Conservation (phyloP, 2,113 vertebrate species). For the Epinephelus lanceolatus region DNA sequence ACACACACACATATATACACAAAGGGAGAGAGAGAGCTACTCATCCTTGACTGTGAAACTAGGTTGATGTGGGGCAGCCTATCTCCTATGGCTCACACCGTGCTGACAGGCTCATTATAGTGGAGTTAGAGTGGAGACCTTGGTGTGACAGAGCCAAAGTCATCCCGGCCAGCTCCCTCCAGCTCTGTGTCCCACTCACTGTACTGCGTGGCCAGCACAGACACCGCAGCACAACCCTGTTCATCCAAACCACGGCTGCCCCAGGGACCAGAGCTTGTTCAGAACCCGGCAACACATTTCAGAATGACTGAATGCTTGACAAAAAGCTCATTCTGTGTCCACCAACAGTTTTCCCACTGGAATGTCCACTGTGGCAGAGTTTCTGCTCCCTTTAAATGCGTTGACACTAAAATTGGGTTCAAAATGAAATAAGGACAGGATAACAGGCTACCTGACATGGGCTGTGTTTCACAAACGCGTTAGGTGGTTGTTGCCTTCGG, state of each 20-base stretch:
- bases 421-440: background rate
- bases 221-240: constrained; percentile 3
- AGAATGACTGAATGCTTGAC: constrained; percentile 34
- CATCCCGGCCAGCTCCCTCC: constrained; percentile 51
- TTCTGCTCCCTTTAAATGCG: constrained; percentile 11
- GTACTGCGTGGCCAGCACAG: constrained; percentile 25
- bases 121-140: constrained; percentile 73
- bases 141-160: constrained; percentile 78
- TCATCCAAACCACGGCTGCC: constrained; percentile 23
- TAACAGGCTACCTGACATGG: background rate
- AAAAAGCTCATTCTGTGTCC: constrained; percentile 39
- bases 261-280: background rate
- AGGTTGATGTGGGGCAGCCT: constrained; percentile 67
- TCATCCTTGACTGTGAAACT: constrained; percentile 72
- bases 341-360: background rate
- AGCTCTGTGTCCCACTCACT: constrained; percentile 20
- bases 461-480: fast-evolving
- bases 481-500: background rate
- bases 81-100: constrained; percentile 63
- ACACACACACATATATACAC: too few species aligned
- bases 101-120: constrained; percentile 76
- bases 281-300: constrained; percentile 29
- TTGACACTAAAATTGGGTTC: background rate
- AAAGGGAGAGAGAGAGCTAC: constrained; percentile 8
- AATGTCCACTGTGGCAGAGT: background rate